These are phyloP conservation scores for Cyanoliseus patagonus DNA, from an alignment of 2,113 vertebrate species.

Conservation along the genomic window DNA sequence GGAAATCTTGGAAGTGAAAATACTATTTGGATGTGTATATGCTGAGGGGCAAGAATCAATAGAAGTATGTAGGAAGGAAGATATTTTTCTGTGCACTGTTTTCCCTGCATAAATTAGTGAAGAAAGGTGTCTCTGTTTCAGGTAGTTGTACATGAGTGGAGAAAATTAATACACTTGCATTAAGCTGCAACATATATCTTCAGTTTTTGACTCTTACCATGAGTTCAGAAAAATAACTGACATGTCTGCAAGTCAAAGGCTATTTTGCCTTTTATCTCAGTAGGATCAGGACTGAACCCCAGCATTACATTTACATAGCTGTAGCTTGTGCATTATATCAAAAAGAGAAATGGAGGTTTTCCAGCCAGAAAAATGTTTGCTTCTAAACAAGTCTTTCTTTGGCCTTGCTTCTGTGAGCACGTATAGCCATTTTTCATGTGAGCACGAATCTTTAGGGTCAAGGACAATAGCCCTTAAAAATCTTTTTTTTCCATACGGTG, in stretches of 20 bases:
- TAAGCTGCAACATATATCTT: neutral
- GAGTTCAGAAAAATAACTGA: neutral
- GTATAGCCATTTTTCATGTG: neutral
- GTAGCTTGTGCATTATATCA: neutral
- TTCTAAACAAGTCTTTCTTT: neutral
- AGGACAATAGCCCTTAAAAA: neutral
- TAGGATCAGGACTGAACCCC: neutral
- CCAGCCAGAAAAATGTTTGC: neutral
- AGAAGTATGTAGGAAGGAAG: neutral
- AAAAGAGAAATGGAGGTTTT: neutral
- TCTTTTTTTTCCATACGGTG: neutral
- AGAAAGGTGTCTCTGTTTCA: constrained; percentile 18
- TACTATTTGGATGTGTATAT: neutral
- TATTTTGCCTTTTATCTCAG: neutral
- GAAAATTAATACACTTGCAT: neutral
- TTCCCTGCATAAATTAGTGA: neutral
- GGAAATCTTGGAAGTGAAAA: neutral
- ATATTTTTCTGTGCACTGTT: neutral
- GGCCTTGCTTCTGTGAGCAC: neutral
- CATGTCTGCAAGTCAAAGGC: neutral
- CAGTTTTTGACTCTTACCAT: neutral
- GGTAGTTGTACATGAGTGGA: neutral
- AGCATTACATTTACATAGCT: neutral
- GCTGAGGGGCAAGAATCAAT: neutral
- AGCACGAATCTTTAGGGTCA: neutral